phyloP scores from a whole-genome alignment of 2,797 vertebrate genomes.

The Poecilia velifera region DNA sequence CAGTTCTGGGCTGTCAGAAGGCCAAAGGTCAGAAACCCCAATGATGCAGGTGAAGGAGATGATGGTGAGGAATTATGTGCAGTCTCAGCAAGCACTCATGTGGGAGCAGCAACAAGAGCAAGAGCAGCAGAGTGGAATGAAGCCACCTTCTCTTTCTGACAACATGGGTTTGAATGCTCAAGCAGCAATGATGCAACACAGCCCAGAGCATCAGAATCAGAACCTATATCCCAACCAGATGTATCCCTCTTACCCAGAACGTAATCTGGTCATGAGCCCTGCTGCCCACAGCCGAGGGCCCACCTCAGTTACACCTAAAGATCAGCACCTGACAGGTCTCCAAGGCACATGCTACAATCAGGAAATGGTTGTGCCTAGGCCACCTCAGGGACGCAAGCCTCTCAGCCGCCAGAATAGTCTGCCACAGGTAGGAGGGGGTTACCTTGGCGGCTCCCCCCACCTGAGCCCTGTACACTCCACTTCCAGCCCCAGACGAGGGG shows the following conservation, averaged over 20 bases:
- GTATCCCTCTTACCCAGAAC: slow-evolving; percentile 83
- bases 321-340: slow-evolving; percentile 77
- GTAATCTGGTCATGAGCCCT: slow-evolving; percentile 80
- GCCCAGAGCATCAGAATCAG: slow-evolving; percentile 81
- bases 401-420: slow-evolving; percentile 82
- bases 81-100: slow-evolving; percentile 94
- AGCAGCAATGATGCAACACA: slow-evolving; percentile 75
- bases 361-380: slow-evolving; percentile 84
- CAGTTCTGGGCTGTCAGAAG: slow-evolving; percentile 70
- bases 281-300: slow-evolving; percentile 67
- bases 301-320: slow-evolving; percentile 74
- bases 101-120: slow-evolving; percentile 89
- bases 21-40: slow-evolving; percentile 84
- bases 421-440: slow-evolving; percentile 76
- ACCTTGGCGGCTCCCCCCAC: slow-evolving; percentile 77
- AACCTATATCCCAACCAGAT: slow-evolving; percentile 81
- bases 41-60: slow-evolving; percentile 93
- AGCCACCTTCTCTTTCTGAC: slow-evolving; percentile 64
- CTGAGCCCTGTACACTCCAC: slow-evolving; percentile 79
- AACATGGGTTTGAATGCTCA: slow-evolving; percentile 74
- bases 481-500: slow-evolving; percentile 75
- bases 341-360: slow-evolving; percentile 80
- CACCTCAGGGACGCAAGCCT: slow-evolving; percentile 83
- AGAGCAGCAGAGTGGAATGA: slow-evolving; percentile 68
- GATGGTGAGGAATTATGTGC: slow-evolving; percentile 94